Conservation (phyloP, 1,140 invertebrate genomes). For the Zaprionus davidi region DNA sequence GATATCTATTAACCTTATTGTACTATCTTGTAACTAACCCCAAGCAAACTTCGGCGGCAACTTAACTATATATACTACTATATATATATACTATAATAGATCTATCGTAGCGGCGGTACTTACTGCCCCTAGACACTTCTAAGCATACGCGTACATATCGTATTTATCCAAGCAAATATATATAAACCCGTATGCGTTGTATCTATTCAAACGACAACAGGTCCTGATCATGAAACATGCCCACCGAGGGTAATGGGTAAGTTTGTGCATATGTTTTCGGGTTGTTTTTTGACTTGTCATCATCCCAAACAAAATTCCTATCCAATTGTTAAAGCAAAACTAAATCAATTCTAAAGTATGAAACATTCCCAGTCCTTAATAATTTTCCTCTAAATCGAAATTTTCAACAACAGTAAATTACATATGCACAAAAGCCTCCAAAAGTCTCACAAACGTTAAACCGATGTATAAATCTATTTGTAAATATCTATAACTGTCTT, state of each 20-base stretch:
- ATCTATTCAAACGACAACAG: conserved; percentile 82
- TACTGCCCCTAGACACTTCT: conserved; percentile 36
- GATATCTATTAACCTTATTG: conserved; percentile 47
- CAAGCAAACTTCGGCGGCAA: conserved; percentile 45
- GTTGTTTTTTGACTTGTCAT: conserved; percentile 32
- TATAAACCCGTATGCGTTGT: conserved; percentile 66
- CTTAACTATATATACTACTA: conserved; percentile 36
- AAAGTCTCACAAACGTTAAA: conserved; percentile 17
- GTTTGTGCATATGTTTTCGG: conserved; percentile 69
- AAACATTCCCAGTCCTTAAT: conserved; percentile 12
- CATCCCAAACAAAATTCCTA: conserved; percentile 9
- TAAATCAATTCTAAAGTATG: background rate
- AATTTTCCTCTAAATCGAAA: conserved; percentile 42
- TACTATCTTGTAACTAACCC: conserved; percentile 70
- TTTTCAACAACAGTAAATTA: conserved; percentile 46
- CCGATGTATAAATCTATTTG: conserved; percentile 38
- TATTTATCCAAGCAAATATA: conserved; percentile 49
- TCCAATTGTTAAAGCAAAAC: conserved; percentile 14
- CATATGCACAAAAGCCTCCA: conserved; percentile 59
- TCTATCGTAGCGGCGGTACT: conserved; percentile 40
- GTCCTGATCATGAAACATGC: conserved; percentile 85
- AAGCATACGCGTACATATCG: conserved; percentile 29
- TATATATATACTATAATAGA: conserved; percentile 10
- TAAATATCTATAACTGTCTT: conserved; percentile 57
- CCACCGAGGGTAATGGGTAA: conserved; percentile 85